These are phyloP conservation scores for Syngnathus scovelli DNA, from an alignment of 2,113 vertebrate genomes.

Conservation along the genomic window DNA sequence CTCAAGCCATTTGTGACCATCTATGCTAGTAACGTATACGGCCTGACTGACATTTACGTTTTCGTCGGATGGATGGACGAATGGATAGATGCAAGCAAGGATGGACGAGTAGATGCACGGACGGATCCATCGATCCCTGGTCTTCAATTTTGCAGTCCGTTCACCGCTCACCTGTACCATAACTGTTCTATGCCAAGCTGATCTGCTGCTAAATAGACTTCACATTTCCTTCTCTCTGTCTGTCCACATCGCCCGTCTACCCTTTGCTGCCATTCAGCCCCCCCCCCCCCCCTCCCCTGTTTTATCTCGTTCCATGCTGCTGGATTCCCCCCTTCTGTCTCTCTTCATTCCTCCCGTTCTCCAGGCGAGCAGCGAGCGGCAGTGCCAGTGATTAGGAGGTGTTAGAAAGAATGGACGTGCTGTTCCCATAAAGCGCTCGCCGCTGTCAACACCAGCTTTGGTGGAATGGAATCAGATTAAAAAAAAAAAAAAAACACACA, in stretches of 20 bases:
- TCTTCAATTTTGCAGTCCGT: not conserved
- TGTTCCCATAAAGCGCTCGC: constrained; percentile 86
- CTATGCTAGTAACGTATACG: too few relatives aligned
- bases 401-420: constrained; percentile 85
- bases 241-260: constrained; percentile 17
- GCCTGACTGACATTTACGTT: too few relatives aligned
- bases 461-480: constrained; percentile 94
- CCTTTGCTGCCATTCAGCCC: constrained; percentile 34
- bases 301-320: constrained; percentile 34
- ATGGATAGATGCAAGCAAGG: too few relatives aligned
- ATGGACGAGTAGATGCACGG: too few relatives aligned
- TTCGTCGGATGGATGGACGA: too few relatives aligned
- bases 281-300: not conserved
- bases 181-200: not conserved
- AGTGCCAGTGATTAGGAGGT: constrained; percentile 68
- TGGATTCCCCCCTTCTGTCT: constrained; percentile 34
- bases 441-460: constrained; percentile 95
- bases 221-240: constrained; percentile 17
- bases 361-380: constrained; percentile 49
- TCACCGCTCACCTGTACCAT: not conserved
- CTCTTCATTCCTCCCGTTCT: constrained; percentile 50
- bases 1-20: not conserved
- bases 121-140: too few relatives aligned
- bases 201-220: not conserved
- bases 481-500: constrained; percentile 58